Percentiles rank a stretch among this genome's conserved stretches.
Evolutionary conservation across 23 tunicate genomes (phyloP).

Genomic region (Clavelina lepadiformis): DNA sequence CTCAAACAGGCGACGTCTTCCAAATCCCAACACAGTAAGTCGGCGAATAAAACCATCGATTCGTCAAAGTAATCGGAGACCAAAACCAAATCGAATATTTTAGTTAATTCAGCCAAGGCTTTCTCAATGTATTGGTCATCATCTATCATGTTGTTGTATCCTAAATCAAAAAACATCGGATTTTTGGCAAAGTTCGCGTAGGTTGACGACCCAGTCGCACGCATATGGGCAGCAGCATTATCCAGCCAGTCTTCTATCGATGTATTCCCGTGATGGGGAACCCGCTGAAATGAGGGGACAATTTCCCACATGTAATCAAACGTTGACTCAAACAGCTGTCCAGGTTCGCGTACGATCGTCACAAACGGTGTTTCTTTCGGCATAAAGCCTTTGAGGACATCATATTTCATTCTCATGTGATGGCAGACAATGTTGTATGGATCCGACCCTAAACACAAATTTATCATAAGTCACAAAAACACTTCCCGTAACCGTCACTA

Average conservation of each 20-base stretch:
- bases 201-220: background rate
- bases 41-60: constrained; percentile 34
- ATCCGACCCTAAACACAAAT: background rate
- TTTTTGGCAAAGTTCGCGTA: constrained; percentile 27
- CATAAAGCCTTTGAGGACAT: constrained; percentile 19
- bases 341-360: constrained; percentile 56
- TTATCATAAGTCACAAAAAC: no score
- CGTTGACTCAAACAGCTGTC: constrained; percentile 38
- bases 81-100: constrained; percentile 31
- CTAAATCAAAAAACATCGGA: constrained; percentile 32
- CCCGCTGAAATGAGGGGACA: constrained; percentile 30
- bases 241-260: constrained; percentile 45
- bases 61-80: constrained; percentile 34
- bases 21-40: constrained; percentile 29
- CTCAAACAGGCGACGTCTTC: constrained; percentile 33
- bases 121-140: constrained; percentile 4
- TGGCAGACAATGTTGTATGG: constrained; percentile 43
- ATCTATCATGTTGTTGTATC: constrained; percentile 23
- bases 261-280: background rate
- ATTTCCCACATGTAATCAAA: constrained; percentile 38
- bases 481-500: no score
- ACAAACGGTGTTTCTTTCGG: constrained; percentile 24
- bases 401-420: constrained; percentile 46
- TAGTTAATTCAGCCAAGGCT: constrained; percentile 8
- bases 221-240: constrained; percentile 18